Base-by-base conservation (phyloP, 2,797 vertebrate species). In the Pseudochaenichthys georgianus region DNA sequence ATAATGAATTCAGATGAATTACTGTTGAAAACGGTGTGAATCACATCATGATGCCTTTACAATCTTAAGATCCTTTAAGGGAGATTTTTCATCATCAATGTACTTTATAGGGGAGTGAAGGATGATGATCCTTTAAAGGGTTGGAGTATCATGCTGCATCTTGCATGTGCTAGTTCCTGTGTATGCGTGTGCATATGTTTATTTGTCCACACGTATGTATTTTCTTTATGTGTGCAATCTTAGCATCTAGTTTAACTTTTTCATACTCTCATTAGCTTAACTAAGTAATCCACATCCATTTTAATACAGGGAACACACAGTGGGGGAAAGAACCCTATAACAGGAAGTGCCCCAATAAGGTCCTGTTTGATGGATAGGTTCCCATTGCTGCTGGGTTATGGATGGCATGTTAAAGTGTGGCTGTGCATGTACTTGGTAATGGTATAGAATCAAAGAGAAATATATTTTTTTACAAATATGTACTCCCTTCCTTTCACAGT, bases 351-450 rank as follows among this genome's bases (percentile, higher is more conserved):
- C 66, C 50, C 48, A 62, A n/a, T 71, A 86, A 73, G 80, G 80
- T 84, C 68, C 16, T 17, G 42, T 88, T 88, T 95, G 93, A 94
- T 85, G 85, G 91, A 95, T 87, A 74, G 83, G 90, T 95, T 95
- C 92, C 93, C 85, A 94, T 93, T 92, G 86, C 83, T 86, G 80
- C 78, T 60, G 86, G 88, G 87, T 88, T 88, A 89, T 83, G 19
- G 8, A 87, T 85, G 82, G 62, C 58, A 75, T 55, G 62, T 53
- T 60, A 46, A 45, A 46, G 63, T 50, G 55, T 64, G 57, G 76
- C 23, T 82, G 60, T 70, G 58, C 9, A 6, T 38, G 47, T 42
- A 42, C 76, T 73, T 72, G 63, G 51, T 67, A 48, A 75, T 19
- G 73, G 9, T 70, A 41, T 13, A 79, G 45, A 70, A 53, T 70